A percentile compares a stretch with the other conserved stretches of the same genome.
Conservation (phyloP, 2,888 invertebrate species). For the Crematogaster levior region DNA sequence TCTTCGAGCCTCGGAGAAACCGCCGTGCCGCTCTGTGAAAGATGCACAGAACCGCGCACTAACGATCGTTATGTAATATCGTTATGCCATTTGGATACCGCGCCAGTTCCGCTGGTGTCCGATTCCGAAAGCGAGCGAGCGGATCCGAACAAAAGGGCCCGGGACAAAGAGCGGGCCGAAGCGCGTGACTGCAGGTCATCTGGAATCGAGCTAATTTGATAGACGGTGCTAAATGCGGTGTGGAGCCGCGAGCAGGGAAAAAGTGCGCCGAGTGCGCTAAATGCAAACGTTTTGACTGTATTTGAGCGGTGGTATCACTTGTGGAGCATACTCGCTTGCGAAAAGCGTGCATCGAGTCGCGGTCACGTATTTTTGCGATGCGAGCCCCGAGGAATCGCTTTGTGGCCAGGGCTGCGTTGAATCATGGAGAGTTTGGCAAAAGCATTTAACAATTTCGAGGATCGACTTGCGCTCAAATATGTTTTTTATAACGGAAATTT, state of each 20-base stretch:
- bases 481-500: slow-evolving; percentile 28
- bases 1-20: not conserved
- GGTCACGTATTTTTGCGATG: slow-evolving; percentile 19
- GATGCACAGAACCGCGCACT: not conserved
- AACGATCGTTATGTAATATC: slow-evolving; percentile 44
- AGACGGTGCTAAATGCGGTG: slow-evolving; percentile 62
- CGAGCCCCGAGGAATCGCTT: slow-evolving; percentile 21
- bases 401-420: not conserved
- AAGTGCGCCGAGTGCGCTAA: not conserved
- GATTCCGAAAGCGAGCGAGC: slow-evolving; percentile 14
- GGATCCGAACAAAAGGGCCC: slow-evolving; percentile 12
- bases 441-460: slow-evolving; percentile 29
- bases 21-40: not conserved
- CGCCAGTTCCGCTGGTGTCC: not conserved
- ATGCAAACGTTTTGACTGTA: slow-evolving; percentile 22
- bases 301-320: slow-evolving; percentile 7
- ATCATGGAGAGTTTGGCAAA: slow-evolving; percentile 3
- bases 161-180: slow-evolving; percentile 66
- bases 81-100: slow-evolving; percentile 11
- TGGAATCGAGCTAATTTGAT: slow-evolving; percentile 73
- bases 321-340: not conserved
- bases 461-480: slow-evolving; percentile 18
- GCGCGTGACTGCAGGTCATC: slow-evolving; percentile 69
- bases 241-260: not conserved
- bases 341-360: not conserved